Conservation (phyloP, 2,888 invertebrate species). For the Drosophila anomelani region DNA sequence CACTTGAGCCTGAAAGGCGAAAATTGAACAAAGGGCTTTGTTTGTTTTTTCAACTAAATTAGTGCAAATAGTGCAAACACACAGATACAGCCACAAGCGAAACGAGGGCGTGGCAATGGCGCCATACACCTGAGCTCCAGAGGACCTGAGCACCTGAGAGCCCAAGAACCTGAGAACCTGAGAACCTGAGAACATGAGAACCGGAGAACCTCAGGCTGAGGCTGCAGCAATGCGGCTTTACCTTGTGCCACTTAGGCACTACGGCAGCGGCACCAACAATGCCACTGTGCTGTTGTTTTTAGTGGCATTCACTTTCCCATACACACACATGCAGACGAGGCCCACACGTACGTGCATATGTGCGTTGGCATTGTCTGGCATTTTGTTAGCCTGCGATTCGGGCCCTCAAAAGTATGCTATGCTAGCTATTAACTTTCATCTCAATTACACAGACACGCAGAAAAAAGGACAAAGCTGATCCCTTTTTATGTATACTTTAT, state of each 20-base stretch:
- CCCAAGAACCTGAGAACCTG: constrained; percentile 13
- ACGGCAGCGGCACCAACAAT: constrained; percentile 52
- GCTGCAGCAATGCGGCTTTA: constrained; percentile 63
- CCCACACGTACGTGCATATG: constrained; percentile 25
- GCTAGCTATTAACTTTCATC: constrained; percentile 80
- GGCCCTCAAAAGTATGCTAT: constrained; percentile 74
- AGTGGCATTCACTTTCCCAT: constrained; percentile 65
- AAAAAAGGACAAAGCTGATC: background rate
- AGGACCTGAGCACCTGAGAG: constrained; percentile 21
- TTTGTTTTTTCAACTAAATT: constrained; percentile 80
- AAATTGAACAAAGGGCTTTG: constrained; percentile 80
- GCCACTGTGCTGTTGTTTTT: constrained; percentile 45
- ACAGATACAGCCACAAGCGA: constrained; percentile 29
- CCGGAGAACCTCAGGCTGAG: constrained; percentile 43
- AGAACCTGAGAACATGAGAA: constrained; percentile 28
- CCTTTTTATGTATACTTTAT: background rate
- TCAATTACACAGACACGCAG: constrained; percentile 67
- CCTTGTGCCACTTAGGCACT: constrained; percentile 77
- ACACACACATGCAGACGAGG: constrained; percentile 25
- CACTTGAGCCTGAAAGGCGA: constrained; percentile 69
- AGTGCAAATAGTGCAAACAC: constrained; percentile 77
- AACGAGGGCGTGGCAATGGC: constrained; percentile 27
- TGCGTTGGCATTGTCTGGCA: constrained; percentile 67
- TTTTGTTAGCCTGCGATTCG: constrained; percentile 74
- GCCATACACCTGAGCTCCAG: constrained; percentile 29